Conservation (phyloP, 2,888 invertebrate genomes). For the Agonopterix heracliana region DNA sequence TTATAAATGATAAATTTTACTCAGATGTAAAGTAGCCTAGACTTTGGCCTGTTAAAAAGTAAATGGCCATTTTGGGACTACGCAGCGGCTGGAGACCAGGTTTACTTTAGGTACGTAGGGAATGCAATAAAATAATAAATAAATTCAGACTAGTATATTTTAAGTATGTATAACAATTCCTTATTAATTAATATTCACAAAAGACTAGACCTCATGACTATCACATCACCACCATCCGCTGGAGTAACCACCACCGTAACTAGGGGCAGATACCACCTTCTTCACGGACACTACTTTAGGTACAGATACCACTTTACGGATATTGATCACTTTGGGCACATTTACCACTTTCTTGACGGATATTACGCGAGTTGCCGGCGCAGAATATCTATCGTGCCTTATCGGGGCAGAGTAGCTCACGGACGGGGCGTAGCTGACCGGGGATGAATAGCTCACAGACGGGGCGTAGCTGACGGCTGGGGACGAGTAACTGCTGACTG, state of each 20-base stretch:
- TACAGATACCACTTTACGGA: slow-evolving; percentile 34
- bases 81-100: too few species aligned
- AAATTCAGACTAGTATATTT: too few species aligned
- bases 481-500: slow-evolving; percentile 1
- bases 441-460: slow-evolving; percentile 1
- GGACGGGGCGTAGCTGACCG: slow-evolving; percentile 4
- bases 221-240: slow-evolving; percentile 17
- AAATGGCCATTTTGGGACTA: too few species aligned
- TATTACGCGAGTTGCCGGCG: slow-evolving; percentile 19
- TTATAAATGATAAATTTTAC: too few species aligned
- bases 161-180: too few species aligned
- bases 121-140: too few species aligned
- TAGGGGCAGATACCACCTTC: slow-evolving; percentile 29
- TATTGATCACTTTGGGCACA: slow-evolving; percentile 29
- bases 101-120: too few species aligned
- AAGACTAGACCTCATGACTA: too few species aligned
- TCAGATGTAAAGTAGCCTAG: too few species aligned
- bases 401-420: slow-evolving; percentile 5
- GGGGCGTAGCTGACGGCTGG: slow-evolving; percentile 11
- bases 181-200: too few species aligned
- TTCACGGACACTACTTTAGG: slow-evolving; percentile 40
- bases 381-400: slow-evolving; percentile 5
- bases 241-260: slow-evolving; percentile 5
- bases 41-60: too few species aligned
- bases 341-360: slow-evolving; percentile 26